These are phyloP conservation scores for Cepaea hortensis DNA, from an alignment of 2,888 invertebrate species.

Conservation along the genomic window DNA sequence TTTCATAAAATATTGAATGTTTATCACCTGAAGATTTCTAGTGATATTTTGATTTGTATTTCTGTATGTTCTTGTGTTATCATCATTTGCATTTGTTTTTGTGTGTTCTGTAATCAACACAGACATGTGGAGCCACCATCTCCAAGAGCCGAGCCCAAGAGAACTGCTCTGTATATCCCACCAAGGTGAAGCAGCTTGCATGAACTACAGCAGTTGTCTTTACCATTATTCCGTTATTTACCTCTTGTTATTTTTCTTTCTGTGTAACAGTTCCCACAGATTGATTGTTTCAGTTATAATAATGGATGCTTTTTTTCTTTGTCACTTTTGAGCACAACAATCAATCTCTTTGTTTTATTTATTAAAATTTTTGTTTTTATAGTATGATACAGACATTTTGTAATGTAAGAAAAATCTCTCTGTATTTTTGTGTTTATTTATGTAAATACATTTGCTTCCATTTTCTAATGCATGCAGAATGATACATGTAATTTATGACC, in stretches of 20 bases:
- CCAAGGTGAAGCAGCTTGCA: constrained; percentile 49
- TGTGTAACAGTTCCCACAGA: neutral
- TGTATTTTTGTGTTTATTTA: neutral
- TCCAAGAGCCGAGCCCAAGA: constrained; percentile 47
- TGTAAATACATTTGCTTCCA: neutral
- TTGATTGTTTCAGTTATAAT: neutral
- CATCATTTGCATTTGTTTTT: neutral
- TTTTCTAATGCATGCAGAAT: no score
- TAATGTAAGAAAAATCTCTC: neutral
- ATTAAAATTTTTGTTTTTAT: neutral
- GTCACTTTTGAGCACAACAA: neutral
- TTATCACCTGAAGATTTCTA: no score
- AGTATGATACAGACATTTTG: neutral
- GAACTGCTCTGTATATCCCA: constrained; percentile 43
- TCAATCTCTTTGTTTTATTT: neutral
- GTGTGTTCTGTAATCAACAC: neutral
- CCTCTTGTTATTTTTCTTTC: constrained; percentile 9
- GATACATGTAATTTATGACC: no score
- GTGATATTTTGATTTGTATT: neutral
- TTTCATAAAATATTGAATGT: no score
- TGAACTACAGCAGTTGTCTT: neutral
- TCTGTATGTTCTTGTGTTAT: neutral
- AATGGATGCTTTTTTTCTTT: neutral
- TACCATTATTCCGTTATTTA: neutral
- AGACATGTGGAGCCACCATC: constrained; percentile 50